Base-by-base conservation (phyloP, 2,113 vertebrate species). In the Lycaon pictus region DNA sequence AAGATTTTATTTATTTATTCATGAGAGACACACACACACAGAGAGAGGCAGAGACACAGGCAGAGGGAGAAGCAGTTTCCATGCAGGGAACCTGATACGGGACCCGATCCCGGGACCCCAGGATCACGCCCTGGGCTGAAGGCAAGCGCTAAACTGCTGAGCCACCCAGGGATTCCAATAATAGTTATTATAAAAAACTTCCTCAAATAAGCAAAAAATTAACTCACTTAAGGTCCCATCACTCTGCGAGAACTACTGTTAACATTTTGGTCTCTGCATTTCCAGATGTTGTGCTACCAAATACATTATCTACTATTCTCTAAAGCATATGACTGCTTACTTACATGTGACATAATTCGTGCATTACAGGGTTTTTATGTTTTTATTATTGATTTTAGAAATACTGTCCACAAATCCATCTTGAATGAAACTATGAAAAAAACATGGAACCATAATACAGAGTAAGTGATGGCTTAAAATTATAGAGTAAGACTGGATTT, bases 371-470 rank as follows among this genome's bases (percentile, higher is more conserved):
- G 56, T 29, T 88, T 88, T 55, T 20, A 65, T 7, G 85, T 82
- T 71, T 69, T 86, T 82, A 71, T 32, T 76, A 37, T 81, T 90
- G 90, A 76, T 77, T 86, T 96, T 81, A 95, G 82, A 82, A 96
- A 58, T 80, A 60, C 37, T 48, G 4, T 23, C 43, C 27, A 92
- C 51, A 35, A 55, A 71, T 74, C 25, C 32, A 35, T 77, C n/a
- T 95, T 56, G 16, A 76, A 80, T 85, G 32, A 82, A 29, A 62
- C 17, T 56, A 69, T 53, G 43, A 55, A n/a, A 79, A 76, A 88
- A 88, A 16, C 32, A 25, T 51, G 56, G 17, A 58, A 43, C 55
- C 22, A 5, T 22, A 58, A 69, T 67, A 65, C 19, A 51, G 2
- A 53, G 72, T 35, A 79, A 93, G 37, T 72, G 53, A 43, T n/a